These are phyloP conservation scores for Borostomias antarcticus DNA, from an alignment of 2,797 vertebrate genomes.

Conservation along the genomic window DNA sequence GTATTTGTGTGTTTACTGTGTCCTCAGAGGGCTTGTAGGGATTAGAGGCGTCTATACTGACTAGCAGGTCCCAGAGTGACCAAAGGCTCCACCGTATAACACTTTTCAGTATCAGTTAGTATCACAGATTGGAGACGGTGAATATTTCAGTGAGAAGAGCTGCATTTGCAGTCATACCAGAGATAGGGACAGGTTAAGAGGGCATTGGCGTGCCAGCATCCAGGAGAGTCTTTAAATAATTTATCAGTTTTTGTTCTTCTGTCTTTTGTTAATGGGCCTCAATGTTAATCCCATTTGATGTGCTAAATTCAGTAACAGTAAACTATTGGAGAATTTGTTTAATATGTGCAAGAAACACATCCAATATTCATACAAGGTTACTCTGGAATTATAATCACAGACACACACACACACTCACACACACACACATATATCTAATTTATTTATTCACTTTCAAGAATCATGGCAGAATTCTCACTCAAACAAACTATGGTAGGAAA, in stretches of 20 bases:
- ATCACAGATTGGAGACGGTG: conserved; percentile 63
- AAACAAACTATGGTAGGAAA: too few relatives aligned
- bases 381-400: too few relatives aligned
- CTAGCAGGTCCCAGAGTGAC: conserved; percentile 5
- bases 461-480: too few relatives aligned
- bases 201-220: conserved; percentile 61
- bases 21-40: neutral
- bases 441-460: too few relatives aligned
- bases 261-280: neutral
- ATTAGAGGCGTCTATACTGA: neutral
- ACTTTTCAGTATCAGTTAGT: conserved; percentile 41
- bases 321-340: conserved; percentile 5
- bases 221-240: conserved; percentile 65
- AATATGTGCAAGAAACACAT: too few relatives aligned
- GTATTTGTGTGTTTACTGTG: neutral
- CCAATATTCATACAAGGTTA: too few relatives aligned
- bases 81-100: conserved; percentile 12
- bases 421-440: too few relatives aligned
- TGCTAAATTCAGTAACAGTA: conserved; percentile 15
- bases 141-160: conserved; percentile 70
- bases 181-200: conserved; percentile 61
- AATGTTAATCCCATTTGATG: conserved; percentile 34
- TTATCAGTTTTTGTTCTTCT: conserved; percentile 34
- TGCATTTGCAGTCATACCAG: conserved; percentile 60
- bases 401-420: too few relatives aligned